Evolutionary conservation across 2,888 invertebrate species (phyloP), one percentile per base, ranked within the genome.

Genomic region (Stenodera caucasica): DNA sequence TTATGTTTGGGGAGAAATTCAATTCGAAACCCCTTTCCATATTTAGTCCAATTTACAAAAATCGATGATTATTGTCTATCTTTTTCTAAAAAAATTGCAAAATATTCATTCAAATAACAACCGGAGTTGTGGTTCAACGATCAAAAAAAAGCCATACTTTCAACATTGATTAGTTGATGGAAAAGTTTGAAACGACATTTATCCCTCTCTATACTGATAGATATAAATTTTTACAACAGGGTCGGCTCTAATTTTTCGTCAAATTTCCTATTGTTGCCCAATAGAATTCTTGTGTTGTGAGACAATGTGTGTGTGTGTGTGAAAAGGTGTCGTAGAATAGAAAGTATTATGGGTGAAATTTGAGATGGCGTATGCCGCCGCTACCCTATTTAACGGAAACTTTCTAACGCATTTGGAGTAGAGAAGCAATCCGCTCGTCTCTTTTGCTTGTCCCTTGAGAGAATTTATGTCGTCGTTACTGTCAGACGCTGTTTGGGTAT

Each of bases 391-490:
- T 55, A 61, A 61, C 57, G 57, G 61, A 57, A 55, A 58, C 40
- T 61, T 58, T 29, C 52, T 29, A 30, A 32, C 49, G 64, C 53
- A 61, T 61, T 54, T 55, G 66, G 67, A 64, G 64, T 64, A 62
- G 61, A 65, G 66, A 69, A 68, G 69, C 70, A 69, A 67, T 70
- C 64, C 71, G 61, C 67, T 67, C 69, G 11, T 15, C 18, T 15
- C 30, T 51, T 52, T 35, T 62, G 29, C 64, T 65, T 62, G 70
- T 77, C 77, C 70, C 78, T 53, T 53, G 78, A 77, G 79, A 78
- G 77, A 77, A 80, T 80, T 80, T 80, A 80, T 78, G 79, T 78
- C 78, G 77, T 77, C 76, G 79, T 80, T 79, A 79, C 78, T 77
- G 80, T 79, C 79, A 77, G 76, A 74, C 75, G 70, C 77, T 77